These are phyloP conservation scores for Pterostichus madidus DNA, from an alignment of 2,888 invertebrate species.

Conservation along the genomic window DNA sequence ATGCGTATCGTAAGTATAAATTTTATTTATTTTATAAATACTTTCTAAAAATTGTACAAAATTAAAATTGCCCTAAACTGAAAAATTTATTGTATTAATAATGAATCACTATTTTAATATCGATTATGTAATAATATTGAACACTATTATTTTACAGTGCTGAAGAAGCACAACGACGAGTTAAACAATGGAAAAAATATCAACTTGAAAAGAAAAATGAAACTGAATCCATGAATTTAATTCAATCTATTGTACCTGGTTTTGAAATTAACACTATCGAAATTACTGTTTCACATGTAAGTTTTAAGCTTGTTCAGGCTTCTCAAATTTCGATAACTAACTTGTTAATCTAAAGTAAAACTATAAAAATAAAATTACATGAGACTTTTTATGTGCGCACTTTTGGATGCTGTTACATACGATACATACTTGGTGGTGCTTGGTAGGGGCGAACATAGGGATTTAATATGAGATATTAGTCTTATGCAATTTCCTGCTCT, in stretches of 20 bases:
- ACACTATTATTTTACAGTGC: slow-evolving; percentile 32
- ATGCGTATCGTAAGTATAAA: slow-evolving; percentile 80
- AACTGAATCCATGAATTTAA: slow-evolving; percentile 70
- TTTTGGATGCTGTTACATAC: too few relatives aligned
- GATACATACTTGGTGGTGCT: too few relatives aligned
- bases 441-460: too few relatives aligned
- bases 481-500: too few relatives aligned
- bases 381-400: too few relatives aligned
- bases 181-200: slow-evolving; percentile 68
- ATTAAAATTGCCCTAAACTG: too few relatives aligned
- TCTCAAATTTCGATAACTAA: not conserved
- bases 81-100: too few relatives aligned
- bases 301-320: slow-evolving; percentile 61
- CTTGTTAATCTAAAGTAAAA: not conserved
- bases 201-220: slow-evolving; percentile 72
- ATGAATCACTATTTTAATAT: not conserved
- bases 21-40: not conserved
- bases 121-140: not conserved
- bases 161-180: slow-evolving; percentile 54
- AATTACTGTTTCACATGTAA: slow-evolving; percentile 80
- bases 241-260: slow-evolving; percentile 80
- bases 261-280: slow-evolving; percentile 81
- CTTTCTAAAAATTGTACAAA: too few relatives aligned
- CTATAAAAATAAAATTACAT: not conserved
- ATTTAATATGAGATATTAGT: too few relatives aligned